These are phyloP conservation scores for Tethea ocularis DNA, from an alignment of 2,888 invertebrate genomes.

Conservation along the genomic window DNA sequence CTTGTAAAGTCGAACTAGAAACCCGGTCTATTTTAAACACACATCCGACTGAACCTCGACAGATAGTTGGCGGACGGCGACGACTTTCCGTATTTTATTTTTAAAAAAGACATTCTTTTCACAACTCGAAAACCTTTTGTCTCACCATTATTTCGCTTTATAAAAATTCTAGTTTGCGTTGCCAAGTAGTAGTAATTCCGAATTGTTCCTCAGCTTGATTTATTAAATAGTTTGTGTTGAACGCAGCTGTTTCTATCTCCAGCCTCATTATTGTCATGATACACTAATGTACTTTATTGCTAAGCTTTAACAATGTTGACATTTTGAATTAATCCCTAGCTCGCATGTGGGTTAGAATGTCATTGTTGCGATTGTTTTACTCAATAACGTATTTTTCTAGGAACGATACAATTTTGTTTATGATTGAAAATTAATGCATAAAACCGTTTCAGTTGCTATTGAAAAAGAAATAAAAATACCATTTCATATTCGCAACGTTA, in stretches of 20 bases:
- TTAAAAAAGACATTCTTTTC: slow-evolving; percentile 64
- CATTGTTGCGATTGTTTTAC: not conserved
- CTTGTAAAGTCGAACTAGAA: slow-evolving; percentile 63
- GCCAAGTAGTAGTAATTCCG: slow-evolving; percentile 37
- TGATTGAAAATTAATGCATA: no score
- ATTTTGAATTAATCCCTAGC: not conserved
- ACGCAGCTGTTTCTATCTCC: slow-evolving; percentile 40
- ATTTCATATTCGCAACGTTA: not conserved
- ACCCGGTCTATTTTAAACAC: slow-evolving; percentile 64
- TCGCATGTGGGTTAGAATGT: not conserved
- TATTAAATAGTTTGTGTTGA: slow-evolving; percentile 47
- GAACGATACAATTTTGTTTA: not conserved
- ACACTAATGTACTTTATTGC: slow-evolving; percentile 31
- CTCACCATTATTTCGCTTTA: slow-evolving; percentile 41
- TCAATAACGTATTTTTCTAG: not conserved
- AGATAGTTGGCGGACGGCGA: slow-evolving; percentile 74
- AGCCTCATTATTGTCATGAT: slow-evolving; percentile 36
- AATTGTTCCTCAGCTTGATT: slow-evolving; percentile 34
- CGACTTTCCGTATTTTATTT: slow-evolving; percentile 72
- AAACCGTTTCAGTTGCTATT: not conserved
- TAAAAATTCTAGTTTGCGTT: slow-evolving; percentile 32
- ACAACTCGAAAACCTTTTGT: slow-evolving; percentile 65
- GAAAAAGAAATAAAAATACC: not conserved
- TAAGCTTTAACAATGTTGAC: slow-evolving; percentile 27
- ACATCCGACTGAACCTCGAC: slow-evolving; percentile 63